Evolutionary conservation across 2,797 vertebrate species (phyloP).

Genomic region (Bucorvus abyssinicus): DNA sequence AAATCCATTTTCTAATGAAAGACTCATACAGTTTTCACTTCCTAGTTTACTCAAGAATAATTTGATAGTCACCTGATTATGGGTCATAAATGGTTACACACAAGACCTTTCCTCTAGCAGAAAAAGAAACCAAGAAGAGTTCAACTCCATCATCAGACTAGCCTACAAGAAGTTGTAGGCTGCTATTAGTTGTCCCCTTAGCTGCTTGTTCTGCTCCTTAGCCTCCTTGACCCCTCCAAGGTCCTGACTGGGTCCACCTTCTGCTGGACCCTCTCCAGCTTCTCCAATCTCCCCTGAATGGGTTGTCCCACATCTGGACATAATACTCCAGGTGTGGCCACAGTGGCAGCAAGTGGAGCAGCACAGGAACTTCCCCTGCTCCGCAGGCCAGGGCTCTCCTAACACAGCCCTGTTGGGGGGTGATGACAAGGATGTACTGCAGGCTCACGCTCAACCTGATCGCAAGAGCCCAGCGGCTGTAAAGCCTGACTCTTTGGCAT

Average conservation of each 20-base stretch:
- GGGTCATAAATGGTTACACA: neutral
- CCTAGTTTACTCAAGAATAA: neutral
- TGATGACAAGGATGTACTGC: neutral
- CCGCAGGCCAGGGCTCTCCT: neutral
- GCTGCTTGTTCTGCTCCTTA: neutral
- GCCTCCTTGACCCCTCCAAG: neutral
- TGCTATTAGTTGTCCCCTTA: neutral
- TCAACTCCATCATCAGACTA: neutral
- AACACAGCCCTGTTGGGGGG: accelerated
- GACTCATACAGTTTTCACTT: neutral
- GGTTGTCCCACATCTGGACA: neutral
- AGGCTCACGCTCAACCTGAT: neutral
- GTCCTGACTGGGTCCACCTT: neutral
- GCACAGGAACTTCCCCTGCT: neutral
- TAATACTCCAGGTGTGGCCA: neutral
- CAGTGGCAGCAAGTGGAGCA: neutral
- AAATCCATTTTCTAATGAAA: neutral
- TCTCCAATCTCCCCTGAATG: neutral
- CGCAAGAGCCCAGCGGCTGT: neutral
- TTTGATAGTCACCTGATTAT: neutral
- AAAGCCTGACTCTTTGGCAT: neutral
- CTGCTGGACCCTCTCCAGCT: neutral
- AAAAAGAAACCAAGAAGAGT: neutral
- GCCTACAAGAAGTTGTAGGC: neutral
- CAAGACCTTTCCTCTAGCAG: neutral